Evolutionary conservation across 2,888 invertebrate species (phyloP).

Genomic region (Andrena praecox): DNA sequence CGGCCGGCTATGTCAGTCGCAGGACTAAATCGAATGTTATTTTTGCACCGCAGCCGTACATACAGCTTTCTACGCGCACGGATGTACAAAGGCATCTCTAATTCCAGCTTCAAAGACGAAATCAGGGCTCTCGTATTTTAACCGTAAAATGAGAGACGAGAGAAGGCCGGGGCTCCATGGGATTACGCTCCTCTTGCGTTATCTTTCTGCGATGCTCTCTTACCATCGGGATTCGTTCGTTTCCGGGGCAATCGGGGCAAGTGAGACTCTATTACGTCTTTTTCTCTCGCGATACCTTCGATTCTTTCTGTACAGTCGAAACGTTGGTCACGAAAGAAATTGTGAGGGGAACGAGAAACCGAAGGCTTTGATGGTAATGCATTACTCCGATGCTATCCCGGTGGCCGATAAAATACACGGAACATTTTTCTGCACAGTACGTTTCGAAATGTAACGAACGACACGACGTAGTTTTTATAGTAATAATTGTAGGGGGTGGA

Average conservation of each 20-base stretch:
- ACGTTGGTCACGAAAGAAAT: conserved; percentile 47
- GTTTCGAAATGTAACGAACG: too few species aligned
- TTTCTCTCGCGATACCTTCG: conserved; percentile 63
- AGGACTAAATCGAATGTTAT: conserved; percentile 24
- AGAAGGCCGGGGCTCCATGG: conserved; percentile 48
- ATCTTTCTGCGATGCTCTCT: conserved; percentile 70
- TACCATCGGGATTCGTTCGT: conserved; percentile 69
- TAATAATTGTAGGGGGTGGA: too few species aligned
- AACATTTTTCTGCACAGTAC: not conserved
- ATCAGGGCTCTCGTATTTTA: conserved; percentile 66
- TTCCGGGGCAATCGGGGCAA: conserved; percentile 72
- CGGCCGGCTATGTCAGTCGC: conserved; percentile 1
- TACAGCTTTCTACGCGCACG: conserved; percentile 43
- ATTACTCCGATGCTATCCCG: conserved; percentile 23
- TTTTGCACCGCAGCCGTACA: conserved; percentile 9
- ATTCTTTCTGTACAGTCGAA: conserved; percentile 52
- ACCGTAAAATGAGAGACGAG: conserved; percentile 60
- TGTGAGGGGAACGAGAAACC: conserved; percentile 26
- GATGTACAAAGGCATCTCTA: conserved; percentile 58
- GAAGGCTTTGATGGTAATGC: conserved; percentile 21
- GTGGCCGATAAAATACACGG: conserved; percentile 31
- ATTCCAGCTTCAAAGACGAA: conserved; percentile 61
- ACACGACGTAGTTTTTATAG: too few species aligned
- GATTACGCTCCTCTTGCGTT: conserved; percentile 72
- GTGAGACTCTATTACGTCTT: conserved; percentile 65